A percentile compares a stretch with the other conserved stretches of the same genome.
phyloP scores from a whole-genome alignment of 2,797 vertebrate species.

The Halcyon leucocephala region DNA sequence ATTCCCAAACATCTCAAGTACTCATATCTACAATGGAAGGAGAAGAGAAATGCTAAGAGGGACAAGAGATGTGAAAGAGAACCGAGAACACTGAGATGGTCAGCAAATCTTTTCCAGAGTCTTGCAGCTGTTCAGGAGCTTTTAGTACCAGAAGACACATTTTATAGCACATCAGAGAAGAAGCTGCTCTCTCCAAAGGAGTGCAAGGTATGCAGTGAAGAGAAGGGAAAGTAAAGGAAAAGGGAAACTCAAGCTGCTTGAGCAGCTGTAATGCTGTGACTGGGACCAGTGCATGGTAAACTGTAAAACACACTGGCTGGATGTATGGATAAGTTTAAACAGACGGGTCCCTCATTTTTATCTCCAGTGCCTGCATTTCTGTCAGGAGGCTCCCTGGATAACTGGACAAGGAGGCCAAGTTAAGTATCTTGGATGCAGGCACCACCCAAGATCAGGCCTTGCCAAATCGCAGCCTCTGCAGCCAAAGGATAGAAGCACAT shows the following conservation, averaged over 20 bases:
- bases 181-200: neutral
- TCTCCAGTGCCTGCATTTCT: neutral
- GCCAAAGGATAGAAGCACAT: neutral
- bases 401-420: neutral
- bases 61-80: neutral
- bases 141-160: neutral
- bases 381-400: neutral
- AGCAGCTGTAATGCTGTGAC: neutral
- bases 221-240: neutral
- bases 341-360: neutral
- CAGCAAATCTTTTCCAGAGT: neutral
- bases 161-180: neutral
- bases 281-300: neutral
- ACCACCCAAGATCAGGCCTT: neutral
- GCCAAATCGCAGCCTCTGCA: neutral
- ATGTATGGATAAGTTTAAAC: neutral
- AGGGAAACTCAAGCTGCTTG: neutral
- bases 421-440: neutral
- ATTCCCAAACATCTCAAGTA: neutral
- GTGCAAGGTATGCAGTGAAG: neutral
- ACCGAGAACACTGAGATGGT: neutral
- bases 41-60: neutral
- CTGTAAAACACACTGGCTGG: neutral
- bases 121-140: neutral
- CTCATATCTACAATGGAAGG: neutral